A percentile compares a stretch with the other conserved stretches of the same genome.
Conservation (phyloP, 2,797 vertebrate genomes). For the Galaxias olidus region DNA sequence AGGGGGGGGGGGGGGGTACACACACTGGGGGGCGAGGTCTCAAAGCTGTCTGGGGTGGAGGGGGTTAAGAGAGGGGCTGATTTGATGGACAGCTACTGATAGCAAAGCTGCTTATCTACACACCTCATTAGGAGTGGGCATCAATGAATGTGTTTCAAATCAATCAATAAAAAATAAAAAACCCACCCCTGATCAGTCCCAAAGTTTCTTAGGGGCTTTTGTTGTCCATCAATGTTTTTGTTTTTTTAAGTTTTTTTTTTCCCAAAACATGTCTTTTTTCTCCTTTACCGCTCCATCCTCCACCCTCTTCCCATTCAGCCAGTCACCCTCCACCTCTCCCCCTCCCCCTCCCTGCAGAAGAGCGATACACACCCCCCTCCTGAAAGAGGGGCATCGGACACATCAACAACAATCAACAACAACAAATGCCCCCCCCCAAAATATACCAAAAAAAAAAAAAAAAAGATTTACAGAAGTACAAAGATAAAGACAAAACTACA, state of each 20-base stretch:
- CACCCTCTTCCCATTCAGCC: conserved; percentile 17
- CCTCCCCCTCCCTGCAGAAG: conserved; percentile 8
- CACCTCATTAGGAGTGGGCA: no score
- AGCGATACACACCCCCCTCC: conserved; percentile 37
- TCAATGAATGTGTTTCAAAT: no score
- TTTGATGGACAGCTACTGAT: no score
- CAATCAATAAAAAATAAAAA: no score
- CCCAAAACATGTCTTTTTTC: no score
- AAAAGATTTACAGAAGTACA: conserved; percentile 52
- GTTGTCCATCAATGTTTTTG: no score
- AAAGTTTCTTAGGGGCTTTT: no score
- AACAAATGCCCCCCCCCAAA: conserved; percentile 45
- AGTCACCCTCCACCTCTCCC: background rate
- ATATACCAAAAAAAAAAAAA: conserved; percentile 35
- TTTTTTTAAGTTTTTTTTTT: no score
- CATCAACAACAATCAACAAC: conserved; percentile 41
- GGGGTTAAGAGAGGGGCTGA: background rate
- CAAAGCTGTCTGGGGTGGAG: background rate
- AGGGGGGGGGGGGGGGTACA: background rate
- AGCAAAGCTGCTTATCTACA: no score
- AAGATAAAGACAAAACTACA: conserved; percentile 48
- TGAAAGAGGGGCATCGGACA: conserved; percentile 22
- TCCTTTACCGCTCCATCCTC: background rate
- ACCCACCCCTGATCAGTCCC: no score
- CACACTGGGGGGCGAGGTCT: no score